Evolutionary conservation across 2,113 vertebrate genomes (phyloP).

Genomic region (Malurus elegans): DNA sequence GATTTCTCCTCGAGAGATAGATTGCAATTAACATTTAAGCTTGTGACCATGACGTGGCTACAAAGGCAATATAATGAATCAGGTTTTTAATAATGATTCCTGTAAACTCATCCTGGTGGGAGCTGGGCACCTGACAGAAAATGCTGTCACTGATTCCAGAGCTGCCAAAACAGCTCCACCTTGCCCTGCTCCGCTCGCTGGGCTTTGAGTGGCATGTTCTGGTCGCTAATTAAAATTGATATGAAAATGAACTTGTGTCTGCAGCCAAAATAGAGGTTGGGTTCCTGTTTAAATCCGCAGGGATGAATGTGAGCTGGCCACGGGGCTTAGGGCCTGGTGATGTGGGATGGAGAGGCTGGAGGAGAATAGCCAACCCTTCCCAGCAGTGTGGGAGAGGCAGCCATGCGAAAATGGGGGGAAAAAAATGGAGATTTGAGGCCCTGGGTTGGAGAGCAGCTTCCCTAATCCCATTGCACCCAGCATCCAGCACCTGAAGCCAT

Average conservation of each 20-base stretch:
- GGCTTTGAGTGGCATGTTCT: rapidly evolving
- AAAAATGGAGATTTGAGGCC: not conserved
- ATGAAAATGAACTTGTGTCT: not conserved
- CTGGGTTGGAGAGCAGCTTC: not conserved
- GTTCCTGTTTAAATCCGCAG: not conserved
- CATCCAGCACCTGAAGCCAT: not conserved
- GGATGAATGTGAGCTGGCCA: not conserved
- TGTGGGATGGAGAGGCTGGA: not conserved
- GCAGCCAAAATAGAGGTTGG: not conserved
- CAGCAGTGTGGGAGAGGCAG: rapidly evolving
- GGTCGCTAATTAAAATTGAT: not conserved
- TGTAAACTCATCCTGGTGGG: not conserved
- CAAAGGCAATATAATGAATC: slow-evolving; percentile 6
- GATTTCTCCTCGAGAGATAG: not conserved
- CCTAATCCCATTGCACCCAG: not conserved
- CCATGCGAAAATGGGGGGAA: not conserved
- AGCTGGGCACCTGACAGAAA: not conserved
- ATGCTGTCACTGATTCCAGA: not conserved
- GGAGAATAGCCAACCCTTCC: not conserved
- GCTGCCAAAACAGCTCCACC: not conserved
- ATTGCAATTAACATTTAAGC: slow-evolving; percentile 50
- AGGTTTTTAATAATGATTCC: slow-evolving; percentile 14
- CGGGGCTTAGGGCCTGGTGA: rapidly evolving
- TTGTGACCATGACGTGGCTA: not conserved
- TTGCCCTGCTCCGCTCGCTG: not conserved